A percentile compares a stretch with the other conserved stretches of the same genome.
These are phyloP conservation scores for Dendrocincla fuliginosa DNA, from an alignment of 2,797 vertebrate genomes.

Conservation along the genomic window DNA sequence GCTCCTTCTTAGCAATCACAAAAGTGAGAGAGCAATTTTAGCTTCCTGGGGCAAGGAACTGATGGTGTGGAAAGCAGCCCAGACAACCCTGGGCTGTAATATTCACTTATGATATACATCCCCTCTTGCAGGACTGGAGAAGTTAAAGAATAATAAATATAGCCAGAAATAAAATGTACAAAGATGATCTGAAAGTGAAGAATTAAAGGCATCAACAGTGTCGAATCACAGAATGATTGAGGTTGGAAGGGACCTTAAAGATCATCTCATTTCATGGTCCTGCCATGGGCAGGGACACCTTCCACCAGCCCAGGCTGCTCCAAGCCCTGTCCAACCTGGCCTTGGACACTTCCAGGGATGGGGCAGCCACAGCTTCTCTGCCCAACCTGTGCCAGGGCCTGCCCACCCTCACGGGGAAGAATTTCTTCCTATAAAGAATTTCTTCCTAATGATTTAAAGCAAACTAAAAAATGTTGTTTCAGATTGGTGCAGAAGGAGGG, in stretches of 20 bases:
- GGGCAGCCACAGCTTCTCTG: background rate
- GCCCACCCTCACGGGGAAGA: background rate
- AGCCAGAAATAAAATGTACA: background rate
- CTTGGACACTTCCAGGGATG: background rate
- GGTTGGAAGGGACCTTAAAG: background rate
- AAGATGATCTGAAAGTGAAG: background rate
- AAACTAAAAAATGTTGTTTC: background rate
- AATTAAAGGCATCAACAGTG: background rate
- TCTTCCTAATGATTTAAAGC: background rate
- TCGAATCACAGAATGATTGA: background rate
- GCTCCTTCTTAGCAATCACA: background rate
- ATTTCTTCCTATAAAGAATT: background rate
- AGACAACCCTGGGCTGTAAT: background rate
- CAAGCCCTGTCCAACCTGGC: background rate
- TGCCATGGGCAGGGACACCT: background rate
- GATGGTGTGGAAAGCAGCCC: background rate
- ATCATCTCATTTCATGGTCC: background rate
- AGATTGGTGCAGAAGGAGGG: background rate
- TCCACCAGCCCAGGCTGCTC: background rate
- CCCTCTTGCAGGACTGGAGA: background rate
- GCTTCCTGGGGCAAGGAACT: background rate
- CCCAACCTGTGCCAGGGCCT: background rate
- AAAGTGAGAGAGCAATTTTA: background rate
- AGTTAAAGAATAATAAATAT: background rate
- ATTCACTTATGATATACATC: background rate